A percentile compares a stretch with the other conserved stretches of the same genome.
Evolutionary conservation across 1,140 invertebrate genomes (phyloP).

Genomic region (Antheraea pernyi): DNA sequence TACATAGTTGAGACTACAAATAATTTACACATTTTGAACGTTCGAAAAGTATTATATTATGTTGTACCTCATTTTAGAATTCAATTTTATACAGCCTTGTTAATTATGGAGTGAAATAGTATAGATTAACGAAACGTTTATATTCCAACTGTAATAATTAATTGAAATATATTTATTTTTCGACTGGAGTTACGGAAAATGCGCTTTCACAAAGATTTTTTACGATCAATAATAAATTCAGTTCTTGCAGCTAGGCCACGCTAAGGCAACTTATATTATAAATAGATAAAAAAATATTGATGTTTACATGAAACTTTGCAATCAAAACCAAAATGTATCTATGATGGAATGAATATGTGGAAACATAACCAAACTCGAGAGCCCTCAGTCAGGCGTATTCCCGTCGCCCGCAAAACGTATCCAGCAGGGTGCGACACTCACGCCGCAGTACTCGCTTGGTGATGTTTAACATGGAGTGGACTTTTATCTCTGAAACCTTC

Average conservation of each 20-base stretch:
- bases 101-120: no score
- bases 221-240: no score
- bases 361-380: neutral
- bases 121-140: no score
- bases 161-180: no score
- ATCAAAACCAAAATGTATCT: neutral
- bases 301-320: neutral
- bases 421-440: neutral
- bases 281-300: neutral
- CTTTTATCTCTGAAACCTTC: neutral
- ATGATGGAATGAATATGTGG: neutral
- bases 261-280: no score
- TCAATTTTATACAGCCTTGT: no score
- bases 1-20: constrained; percentile 7
- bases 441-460: neutral
- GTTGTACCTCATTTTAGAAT: no score
- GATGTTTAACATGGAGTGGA: neutral
- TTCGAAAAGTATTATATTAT: neutral
- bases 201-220: no score
- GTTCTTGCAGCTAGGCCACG: no score
- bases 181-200: no score
- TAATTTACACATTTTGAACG: neutral
- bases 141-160: no score
- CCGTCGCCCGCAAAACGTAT: neutral
- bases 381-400: neutral